Conservation (phyloP, 2,797 vertebrate species). For the Taenioides sp. region DNA sequence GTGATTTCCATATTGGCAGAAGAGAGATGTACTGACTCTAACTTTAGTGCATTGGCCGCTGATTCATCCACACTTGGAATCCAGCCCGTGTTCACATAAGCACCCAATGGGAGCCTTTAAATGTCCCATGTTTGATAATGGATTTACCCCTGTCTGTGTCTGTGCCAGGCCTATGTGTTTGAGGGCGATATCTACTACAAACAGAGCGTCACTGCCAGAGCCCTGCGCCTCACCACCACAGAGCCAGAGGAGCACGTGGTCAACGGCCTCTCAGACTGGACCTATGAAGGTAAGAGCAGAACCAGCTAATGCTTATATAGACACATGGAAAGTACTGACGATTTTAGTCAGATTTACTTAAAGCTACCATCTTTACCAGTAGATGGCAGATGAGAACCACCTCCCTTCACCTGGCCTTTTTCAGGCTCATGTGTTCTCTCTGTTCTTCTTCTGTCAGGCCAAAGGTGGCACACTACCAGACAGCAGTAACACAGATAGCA, state of each 20-base stretch:
- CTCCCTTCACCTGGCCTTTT: too few relatives aligned
- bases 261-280: constrained; percentile 85
- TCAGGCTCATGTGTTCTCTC: too few relatives aligned
- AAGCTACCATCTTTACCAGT: not conserved
- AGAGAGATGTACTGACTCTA: constrained; percentile 54
- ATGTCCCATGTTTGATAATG: constrained; percentile 51
- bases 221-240: constrained; percentile 75
- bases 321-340: not conserved
- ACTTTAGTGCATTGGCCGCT: constrained; percentile 25
- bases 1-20: constrained; percentile 21
- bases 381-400: too few relatives aligned
- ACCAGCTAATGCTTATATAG: not conserved
- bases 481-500: too few relatives aligned
- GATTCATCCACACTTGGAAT: constrained; percentile 59
- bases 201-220: constrained; percentile 63
- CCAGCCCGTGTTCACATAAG: constrained; percentile 26
- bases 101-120: constrained; percentile 45
- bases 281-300: constrained; percentile 76
- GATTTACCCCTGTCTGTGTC: constrained; percentile 38
- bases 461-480: too few relatives aligned
- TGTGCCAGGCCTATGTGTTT: constrained; percentile 77
- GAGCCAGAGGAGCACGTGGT: constrained; percentile 69
- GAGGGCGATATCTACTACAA: constrained; percentile 85
- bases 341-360: not conserved
- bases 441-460: too few relatives aligned